These are phyloP conservation scores for Yoshiicerus persimilis DNA, from an alignment of 1,140 invertebrate genomes.

Conservation along the genomic window DNA sequence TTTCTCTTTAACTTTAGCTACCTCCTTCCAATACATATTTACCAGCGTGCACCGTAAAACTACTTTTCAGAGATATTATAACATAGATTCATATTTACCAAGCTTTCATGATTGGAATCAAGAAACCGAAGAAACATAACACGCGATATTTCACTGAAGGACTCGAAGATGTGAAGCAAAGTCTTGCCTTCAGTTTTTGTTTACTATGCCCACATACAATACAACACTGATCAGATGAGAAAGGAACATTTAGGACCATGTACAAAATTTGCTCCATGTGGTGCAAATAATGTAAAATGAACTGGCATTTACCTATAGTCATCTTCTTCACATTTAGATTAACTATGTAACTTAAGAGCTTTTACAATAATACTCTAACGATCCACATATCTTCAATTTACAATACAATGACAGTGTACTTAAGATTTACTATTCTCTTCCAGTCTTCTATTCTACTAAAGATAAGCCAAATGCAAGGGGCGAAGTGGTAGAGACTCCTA, in stretches of 20 bases:
- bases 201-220: background rate
- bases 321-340: background rate
- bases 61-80: no score
- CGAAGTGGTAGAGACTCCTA: background rate
- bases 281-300: slow-evolving; percentile 26
- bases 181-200: background rate
- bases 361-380: no score
- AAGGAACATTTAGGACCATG: slow-evolving; percentile 16
- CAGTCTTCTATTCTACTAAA: background rate
- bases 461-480: background rate
- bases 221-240: background rate
- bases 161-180: background rate
- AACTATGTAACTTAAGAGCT: background rate
- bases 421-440: no score
- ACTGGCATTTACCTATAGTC: background rate
- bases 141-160: background rate
- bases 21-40: no score
- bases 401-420: no score
- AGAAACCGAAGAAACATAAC: background rate
- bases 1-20: no score
- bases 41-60: no score
- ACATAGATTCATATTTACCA: no score
- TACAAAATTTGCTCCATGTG: slow-evolving; percentile 10
- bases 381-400: no score
- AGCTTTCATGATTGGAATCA: background rate